A percentile compares a stretch with the other conserved stretches of the same genome.
phyloP scores from a whole-genome alignment of 2,113 vertebrate genomes.

The Speoplatyrhinus poulsoni region DNA sequence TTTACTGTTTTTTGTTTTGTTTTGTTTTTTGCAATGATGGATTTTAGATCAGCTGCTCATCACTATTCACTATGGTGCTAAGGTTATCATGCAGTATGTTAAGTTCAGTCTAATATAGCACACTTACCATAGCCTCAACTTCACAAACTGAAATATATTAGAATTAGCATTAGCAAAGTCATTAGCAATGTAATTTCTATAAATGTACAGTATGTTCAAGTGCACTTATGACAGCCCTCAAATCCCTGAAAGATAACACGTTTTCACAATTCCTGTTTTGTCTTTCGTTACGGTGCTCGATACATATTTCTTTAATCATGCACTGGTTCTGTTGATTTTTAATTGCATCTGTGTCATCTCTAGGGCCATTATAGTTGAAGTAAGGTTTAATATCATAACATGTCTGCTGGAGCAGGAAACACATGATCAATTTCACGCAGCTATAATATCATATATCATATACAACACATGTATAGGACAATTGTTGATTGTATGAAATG shows the following conservation, averaged over 20 bases:
- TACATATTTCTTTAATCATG: conserved; percentile 27
- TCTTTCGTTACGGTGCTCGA: conserved; percentile 6
- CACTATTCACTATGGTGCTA: conserved; percentile 67
- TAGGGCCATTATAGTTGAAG: conserved; percentile 27
- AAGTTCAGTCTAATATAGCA: neutral
- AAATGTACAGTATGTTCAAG: conserved; percentile 8
- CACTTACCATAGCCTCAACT: neutral
- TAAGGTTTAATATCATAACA: conserved; percentile 16
- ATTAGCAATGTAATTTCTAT: too few species aligned
- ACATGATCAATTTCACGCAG: conserved; percentile 29
- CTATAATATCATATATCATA: conserved; percentile 40
- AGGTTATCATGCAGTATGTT: conserved; percentile 49
- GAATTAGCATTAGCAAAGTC: neutral
- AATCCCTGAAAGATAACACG: conserved; percentile 8
- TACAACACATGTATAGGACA: conserved; percentile 21
- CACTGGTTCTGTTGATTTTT: conserved; percentile 32
- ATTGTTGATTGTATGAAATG: conserved; percentile 35
- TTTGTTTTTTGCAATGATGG: conserved; percentile 49
- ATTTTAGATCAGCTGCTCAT: conserved; percentile 56
- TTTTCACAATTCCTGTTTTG: conserved; percentile 12
- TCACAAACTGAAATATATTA: conserved; percentile 2
- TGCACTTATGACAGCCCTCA: conserved; percentile 38
- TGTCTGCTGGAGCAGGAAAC: conserved; percentile 26
- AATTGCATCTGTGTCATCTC: neutral
- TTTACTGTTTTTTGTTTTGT: conserved; percentile 10